phyloP scores from a whole-genome alignment of 2,888 invertebrate genomes.

The Gandaritis pyraliata region DNA sequence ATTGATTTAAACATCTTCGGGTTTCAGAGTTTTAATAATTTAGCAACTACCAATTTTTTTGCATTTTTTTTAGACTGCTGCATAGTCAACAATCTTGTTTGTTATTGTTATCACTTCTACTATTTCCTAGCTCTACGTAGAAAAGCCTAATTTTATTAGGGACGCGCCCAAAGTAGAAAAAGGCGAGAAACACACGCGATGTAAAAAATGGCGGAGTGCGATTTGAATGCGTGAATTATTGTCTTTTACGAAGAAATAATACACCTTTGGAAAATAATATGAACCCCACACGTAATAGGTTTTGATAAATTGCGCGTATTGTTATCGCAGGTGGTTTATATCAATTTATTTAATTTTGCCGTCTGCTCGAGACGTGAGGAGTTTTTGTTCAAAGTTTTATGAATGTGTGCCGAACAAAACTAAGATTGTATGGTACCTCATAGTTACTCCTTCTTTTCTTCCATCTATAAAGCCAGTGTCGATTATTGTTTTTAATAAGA shows the following conservation, averaged over 20 bases:
- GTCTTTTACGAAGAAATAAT: slow-evolving; percentile 80
- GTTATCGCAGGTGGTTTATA: slow-evolving; percentile 37
- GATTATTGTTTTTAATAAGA: too few relatives aligned
- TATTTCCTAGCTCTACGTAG: slow-evolving; percentile 57
- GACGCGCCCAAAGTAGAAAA: slow-evolving; percentile 82
- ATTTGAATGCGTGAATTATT: slow-evolving; percentile 84
- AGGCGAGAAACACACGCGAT: slow-evolving; percentile 85
- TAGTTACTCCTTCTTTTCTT: too few relatives aligned
- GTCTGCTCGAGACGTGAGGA: slow-evolving; percentile 10
- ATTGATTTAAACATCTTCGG: too few relatives aligned
- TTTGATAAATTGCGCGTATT: slow-evolving; percentile 59
- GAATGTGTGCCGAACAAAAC: too few relatives aligned
- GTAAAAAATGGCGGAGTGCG: slow-evolving; percentile 82
- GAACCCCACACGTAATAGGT: slow-evolving; percentile 56
- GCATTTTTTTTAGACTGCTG: too few relatives aligned
- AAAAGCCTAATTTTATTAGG: slow-evolving; percentile 83
- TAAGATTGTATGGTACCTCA: too few relatives aligned
- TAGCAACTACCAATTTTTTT: too few relatives aligned
- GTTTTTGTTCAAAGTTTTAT: slow-evolving; percentile 3
- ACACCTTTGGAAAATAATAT: slow-evolving; percentile 74
- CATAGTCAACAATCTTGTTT: not conserved
- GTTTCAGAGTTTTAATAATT: too few relatives aligned
- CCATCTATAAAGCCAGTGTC: too few relatives aligned
- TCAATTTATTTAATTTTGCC: slow-evolving; percentile 30
- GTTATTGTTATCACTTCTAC: slow-evolving; percentile 44